Evolutionary conservation across 2,888 invertebrate species (phyloP), one percentile per base, ranked within the genome.

Genomic region (Noctua comes): DNA sequence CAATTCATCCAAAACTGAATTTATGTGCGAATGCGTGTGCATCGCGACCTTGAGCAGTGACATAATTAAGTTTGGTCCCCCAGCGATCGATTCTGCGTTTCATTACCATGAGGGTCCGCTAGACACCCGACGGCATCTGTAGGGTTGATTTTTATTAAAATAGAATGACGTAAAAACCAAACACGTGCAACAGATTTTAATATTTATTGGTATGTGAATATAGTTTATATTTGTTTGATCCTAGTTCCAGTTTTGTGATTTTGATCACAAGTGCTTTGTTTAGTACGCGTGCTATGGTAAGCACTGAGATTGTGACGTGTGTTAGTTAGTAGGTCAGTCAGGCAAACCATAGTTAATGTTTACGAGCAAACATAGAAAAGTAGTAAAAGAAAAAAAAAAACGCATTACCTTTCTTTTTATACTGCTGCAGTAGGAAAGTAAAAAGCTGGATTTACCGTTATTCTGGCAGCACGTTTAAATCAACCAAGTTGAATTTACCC

Each of bases 11-110:
- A 70, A 84, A 84, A 84, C 66, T 83, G 79, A 82, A 85, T 85
- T 83, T 84, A 85, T 84, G 82, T 80, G 85, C 77, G 87, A 86
- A 83, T 88, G 86, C 85, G 86, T 76, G 77, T 87, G 85, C 91
- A 88, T 80, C 80, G 80, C 90, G 96, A 95, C 96, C 96, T 96
- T 96, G 96, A 95, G 83, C 91, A 86, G 86, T 92, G 93, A 92
- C 94, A 93, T 95, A 95, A 96, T 96, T 94, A 94, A 92, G 93
- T 94, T 93, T 78, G 88, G 89, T 90, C 93, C 94, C 93, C 86
- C 72, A 87, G 76, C 93, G 91, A 95, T 96, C 95, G 95, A 95
- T 95, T 91, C 89, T 88, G 85, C 88, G 88, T 93, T 94, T 93
- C 93, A 93, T 92, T 93, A 93, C 91, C 91, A 89, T 83, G 90